Percentiles rank a stretch among this genome's conserved stretches.
These are phyloP conservation scores for Habrosyne pyritoides DNA, from an alignment of 2,888 invertebrate genomes.

Conservation along the genomic window DNA sequence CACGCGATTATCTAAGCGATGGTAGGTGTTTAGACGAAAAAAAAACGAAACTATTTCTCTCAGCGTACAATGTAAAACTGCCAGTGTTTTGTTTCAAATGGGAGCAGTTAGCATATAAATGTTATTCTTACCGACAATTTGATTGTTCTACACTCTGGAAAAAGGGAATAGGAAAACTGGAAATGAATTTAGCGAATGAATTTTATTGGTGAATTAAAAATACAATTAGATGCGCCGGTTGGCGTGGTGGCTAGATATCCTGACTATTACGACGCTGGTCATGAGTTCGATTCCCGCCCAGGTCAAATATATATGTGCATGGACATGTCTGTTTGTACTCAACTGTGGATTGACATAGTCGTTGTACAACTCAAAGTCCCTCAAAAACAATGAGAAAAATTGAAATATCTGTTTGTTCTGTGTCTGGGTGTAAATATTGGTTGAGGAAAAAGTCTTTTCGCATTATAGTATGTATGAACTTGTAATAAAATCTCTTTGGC, in stretches of 20 bases:
- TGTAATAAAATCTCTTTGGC: too few relatives aligned
- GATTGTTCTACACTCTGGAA: constrained; percentile 35
- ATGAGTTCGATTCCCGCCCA: too few relatives aligned
- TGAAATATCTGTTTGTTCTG: too few relatives aligned
- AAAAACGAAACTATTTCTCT: constrained; percentile 36
- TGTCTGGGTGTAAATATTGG: too few relatives aligned
- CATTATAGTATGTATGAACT: too few relatives aligned
- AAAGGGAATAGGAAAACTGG: constrained; percentile 17
- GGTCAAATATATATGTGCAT: too few relatives aligned
- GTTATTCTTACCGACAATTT: constrained; percentile 36
- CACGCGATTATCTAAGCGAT: constrained; percentile 18
- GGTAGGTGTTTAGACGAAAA: constrained; percentile 17
- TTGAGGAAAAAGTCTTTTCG: too few relatives aligned
- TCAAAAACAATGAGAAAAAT: too few relatives aligned
- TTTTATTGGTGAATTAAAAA: neutral
- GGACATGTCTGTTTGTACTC: too few relatives aligned
- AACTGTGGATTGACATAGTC: too few relatives aligned
- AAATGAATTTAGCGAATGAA: neutral
- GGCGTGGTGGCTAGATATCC: neutral
- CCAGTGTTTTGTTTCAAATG: constrained; percentile 45
- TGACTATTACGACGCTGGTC: too few relatives aligned
- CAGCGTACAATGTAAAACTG: constrained; percentile 34
- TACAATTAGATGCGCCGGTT: neutral
- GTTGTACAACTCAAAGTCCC: too few relatives aligned
- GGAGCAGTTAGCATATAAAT: constrained; percentile 52